A percentile compares a stretch with the other conserved stretches of the same genome.
Conservation (phyloP, 1,140 invertebrate genomes). For the Pachyrhynchus sulphureomaculatus region DNA sequence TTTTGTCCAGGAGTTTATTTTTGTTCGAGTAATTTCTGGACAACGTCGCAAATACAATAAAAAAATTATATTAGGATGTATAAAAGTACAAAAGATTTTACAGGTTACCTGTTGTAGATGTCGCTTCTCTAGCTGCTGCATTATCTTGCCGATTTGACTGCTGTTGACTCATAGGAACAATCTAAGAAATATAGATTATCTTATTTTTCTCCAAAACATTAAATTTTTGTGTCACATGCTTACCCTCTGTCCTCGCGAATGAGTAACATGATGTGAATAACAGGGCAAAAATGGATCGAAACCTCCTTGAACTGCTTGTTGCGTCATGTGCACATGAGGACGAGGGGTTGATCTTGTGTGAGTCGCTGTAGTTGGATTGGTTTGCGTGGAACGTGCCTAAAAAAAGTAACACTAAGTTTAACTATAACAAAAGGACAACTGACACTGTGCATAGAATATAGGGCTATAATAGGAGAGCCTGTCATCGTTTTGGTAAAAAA, state of each 20-base stretch:
- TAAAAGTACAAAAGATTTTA: not conserved
- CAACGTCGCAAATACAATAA: no score
- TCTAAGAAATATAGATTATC: not conserved
- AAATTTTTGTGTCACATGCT: constrained; percentile 10
- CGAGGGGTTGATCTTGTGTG: constrained; percentile 64
- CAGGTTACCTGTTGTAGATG: not conserved
- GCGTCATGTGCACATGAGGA: constrained; percentile 61
- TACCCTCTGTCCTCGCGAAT: constrained; percentile 16
- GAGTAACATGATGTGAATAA: constrained; percentile 61
- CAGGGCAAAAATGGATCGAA: constrained; percentile 73
- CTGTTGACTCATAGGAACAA: constrained; percentile 4
- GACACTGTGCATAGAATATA: no score
- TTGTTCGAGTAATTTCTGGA: no score
- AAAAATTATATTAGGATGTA: no score
- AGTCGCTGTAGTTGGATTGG: constrained; percentile 66
- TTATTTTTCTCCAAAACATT: no score
- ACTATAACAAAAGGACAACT: not conserved
- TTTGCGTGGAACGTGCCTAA: constrained; percentile 62
- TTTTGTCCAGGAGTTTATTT: no score
- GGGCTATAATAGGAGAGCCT: no score
- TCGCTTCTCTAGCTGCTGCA: not conserved
- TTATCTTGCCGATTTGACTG: not conserved
- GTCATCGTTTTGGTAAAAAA: no score
- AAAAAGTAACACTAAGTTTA: not conserved
- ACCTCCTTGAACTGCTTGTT: constrained; percentile 51